These are phyloP conservation scores for Bombus superbus DNA, from an alignment of 1,140 invertebrate genomes.

Conservation along the genomic window DNA sequence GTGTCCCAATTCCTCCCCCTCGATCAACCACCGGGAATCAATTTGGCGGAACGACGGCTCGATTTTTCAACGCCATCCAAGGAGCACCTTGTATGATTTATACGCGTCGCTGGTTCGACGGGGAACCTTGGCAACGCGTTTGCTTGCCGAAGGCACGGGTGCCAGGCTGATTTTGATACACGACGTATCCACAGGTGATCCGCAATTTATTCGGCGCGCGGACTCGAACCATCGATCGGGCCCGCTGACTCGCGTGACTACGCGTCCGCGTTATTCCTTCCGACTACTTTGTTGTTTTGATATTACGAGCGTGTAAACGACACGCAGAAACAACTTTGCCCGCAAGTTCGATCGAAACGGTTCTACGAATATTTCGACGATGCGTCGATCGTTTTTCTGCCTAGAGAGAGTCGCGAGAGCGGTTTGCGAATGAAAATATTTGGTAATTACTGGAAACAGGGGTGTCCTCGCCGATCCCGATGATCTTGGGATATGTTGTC, in stretches of 20 bases:
- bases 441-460: too few species aligned
- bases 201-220: constrained; percentile 4
- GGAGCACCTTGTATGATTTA: background rate
- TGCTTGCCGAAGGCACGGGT: background rate
- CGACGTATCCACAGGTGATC: constrained; percentile 26
- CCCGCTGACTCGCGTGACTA: constrained; percentile 21
- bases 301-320: too few species aligned
- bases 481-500: too few species aligned
- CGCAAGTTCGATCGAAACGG: too few species aligned
- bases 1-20: background rate
- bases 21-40: background rate
- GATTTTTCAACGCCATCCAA: background rate
- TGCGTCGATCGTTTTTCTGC: too few species aligned
- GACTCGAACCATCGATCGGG: constrained; percentile 20
- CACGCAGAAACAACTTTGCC: too few species aligned
- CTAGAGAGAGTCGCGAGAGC: too few species aligned
- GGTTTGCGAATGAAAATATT: too few species aligned
- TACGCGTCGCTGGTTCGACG: background rate
- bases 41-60: background rate
- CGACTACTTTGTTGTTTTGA: too few species aligned
- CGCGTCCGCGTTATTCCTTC: background rate
- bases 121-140: background rate
- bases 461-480: too few species aligned
- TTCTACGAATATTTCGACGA: too few species aligned
- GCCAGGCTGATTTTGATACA: background rate